Base-by-base conservation (phyloP, 2,113 vertebrate genomes). In the Heteronetta atricapilla region DNA sequence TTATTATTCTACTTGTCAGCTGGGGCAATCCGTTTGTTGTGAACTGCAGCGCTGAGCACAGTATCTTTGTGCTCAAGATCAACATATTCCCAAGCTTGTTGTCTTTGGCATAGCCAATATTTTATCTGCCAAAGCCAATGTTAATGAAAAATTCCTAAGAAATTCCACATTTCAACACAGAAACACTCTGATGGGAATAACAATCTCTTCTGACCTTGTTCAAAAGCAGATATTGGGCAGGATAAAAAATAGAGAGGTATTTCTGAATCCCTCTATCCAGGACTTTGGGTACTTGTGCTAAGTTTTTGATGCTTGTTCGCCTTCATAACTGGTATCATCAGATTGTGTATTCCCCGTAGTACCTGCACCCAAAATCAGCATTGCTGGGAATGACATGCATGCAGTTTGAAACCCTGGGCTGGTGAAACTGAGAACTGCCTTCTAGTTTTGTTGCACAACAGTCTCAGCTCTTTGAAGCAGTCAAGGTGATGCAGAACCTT, bases 61-160 rank as follows among this genome's bases (percentile, higher is more conserved):
- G 33, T 10, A 9, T 89, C 93, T 72, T 26, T 63, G 56, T 86
- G 92, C 80, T 91, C 76, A 12, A 89, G 17, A 79, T 83, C 69
- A 84, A 77, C 63, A 33, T 59, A 94, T 96, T 97, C 93, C 90
- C 92, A 95, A 92, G 90, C 86, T 72, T 96, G 95, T 97, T 97
- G 89, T 95, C 91, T 95, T 97, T 97, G 96, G 96, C 96, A 85
- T 36, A 76, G 87, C 34, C 70, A 75, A 1, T 96, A 78, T 96
- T 96, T 97, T 90, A 96, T 97, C 92, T 97, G 84, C 94, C 93
- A 96, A 91, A 97, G 96, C 90, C 94, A 96, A 95, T 1, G 4
- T 78, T 97, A 97, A 97, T 96, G 96, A 96, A 96, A 96, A 97
- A 97, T 97, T 97, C 96, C 94, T 97, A 89, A 96, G 88, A 89